phyloP scores from a whole-genome alignment of 2,797 vertebrate genomes.

The Myiotriccus ornatus region DNA sequence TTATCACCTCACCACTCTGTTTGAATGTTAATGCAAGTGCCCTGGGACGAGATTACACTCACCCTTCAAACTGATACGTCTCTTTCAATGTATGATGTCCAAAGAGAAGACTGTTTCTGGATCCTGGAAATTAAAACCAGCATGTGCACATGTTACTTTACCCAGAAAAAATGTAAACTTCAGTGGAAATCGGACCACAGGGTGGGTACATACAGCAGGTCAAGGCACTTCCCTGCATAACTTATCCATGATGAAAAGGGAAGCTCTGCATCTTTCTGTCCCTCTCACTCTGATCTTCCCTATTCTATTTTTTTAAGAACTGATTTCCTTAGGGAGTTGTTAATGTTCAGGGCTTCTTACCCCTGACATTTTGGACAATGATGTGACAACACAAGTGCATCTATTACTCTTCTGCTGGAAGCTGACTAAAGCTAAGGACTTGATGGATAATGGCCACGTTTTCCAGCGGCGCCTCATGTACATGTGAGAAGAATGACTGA shows the following conservation, averaged over 20 bases:
- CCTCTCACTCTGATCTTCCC: not conserved
- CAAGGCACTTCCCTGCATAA: not conserved
- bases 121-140: not conserved
- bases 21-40: constrained; percentile 30
- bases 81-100: not conserved
- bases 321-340: constrained; percentile 54
- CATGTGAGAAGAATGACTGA: constrained; percentile 14
- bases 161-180: not conserved
- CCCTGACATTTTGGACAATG: constrained; percentile 49
- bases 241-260: not conserved
- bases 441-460: constrained; percentile 54
- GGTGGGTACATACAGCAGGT: not conserved
- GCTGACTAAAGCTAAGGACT: constrained; percentile 43
- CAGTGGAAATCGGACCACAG: not conserved
- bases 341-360: constrained; percentile 45
- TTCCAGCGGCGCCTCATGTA: not conserved
- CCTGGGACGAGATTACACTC: not conserved
- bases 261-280: not conserved
- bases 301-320: not conserved
- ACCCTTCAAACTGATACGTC: not conserved
- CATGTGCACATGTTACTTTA: not conserved
- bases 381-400: constrained; percentile 57
- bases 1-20: not conserved
- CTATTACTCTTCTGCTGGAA: constrained; percentile 46
- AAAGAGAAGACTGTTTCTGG: not conserved